Conservation (phyloP, 1,140 invertebrate species). For the Teleopsis dalmanni region DNA sequence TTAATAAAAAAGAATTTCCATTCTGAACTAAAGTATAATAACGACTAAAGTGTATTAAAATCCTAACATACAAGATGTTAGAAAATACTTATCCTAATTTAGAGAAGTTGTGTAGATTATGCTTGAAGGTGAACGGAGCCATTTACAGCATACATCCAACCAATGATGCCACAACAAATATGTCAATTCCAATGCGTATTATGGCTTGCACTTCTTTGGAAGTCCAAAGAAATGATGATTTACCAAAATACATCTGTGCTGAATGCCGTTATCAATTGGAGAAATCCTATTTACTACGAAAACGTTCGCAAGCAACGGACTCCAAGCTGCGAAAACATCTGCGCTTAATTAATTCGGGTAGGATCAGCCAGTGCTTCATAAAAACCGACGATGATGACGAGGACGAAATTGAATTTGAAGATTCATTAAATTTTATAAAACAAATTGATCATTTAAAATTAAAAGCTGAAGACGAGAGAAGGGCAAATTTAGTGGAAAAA, state of each 20-base stretch:
- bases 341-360: constrained; percentile 45
- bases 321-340: constrained; percentile 59
- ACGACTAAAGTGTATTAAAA: too few species aligned
- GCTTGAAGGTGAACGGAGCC: constrained; percentile 55
- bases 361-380: constrained; percentile 28
- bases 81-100: constrained; percentile 38
- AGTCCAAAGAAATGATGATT: constrained; percentile 57
- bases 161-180: constrained; percentile 18
- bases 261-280: constrained; percentile 63
- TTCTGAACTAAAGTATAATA: too few species aligned
- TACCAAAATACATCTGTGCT: constrained; percentile 63
- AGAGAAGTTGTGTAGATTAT: constrained; percentile 62
- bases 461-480: too few species aligned
- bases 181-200: constrained; percentile 55
- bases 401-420: constrained; percentile 35
- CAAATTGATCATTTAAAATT: too few species aligned
- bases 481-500: too few species aligned
- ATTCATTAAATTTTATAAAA: constrained; percentile 27
- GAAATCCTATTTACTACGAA: constrained; percentile 64
- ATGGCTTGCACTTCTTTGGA: constrained; percentile 65
- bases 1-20: too few species aligned
- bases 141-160: constrained; percentile 13
- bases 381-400: constrained; percentile 26
- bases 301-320: constrained; percentile 64
- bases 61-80: constrained; percentile 1